Evolutionary conservation across 2,888 invertebrate species (phyloP), one percentile per base, ranked within the genome.

Genomic region (Sminthurinus aureus): DNA sequence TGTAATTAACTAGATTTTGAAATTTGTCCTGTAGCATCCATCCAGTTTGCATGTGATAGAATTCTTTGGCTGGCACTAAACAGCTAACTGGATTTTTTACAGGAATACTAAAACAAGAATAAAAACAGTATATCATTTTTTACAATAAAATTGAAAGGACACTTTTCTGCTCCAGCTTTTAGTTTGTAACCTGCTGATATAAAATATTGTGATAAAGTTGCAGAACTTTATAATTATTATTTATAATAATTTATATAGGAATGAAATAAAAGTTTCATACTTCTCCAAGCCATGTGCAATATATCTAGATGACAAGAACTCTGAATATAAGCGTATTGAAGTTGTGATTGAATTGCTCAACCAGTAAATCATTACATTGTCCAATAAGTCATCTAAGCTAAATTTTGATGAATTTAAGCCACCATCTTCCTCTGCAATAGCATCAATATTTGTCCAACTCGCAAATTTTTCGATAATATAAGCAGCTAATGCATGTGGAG

Each of bases 1-100:
- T 94, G 88, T 93, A 93, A 77, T 94, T 94, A 6, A 95, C 91
- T 78, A 96, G 90, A 90, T 96, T 94, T 18, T 89, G 90, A 90
- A 91, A 96, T 88, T 93, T 93, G 0, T 92, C 90, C 73, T 91
- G 90, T 6, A 96, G 89, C 3, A 94, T 89, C 24, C 90, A 91
- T 87, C 94, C 93, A 0, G 95, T 92, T 15, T 91, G 90, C 85
- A 92, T 93, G 0, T 90, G 71, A 66, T 79, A 83, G 0, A 8
- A 22, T 26, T 0, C 96, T 24, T 87, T 97, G 96, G 87, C 95
- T 88, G 8, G 93, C 94, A 92, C 92, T 0, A 95, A 94, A 89
- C 95, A 94, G 79, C 93, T 96, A 0, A 93, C 93, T 8, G 96
- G 96, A 0, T 95, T 94, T 0, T 89, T 88, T 0, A 94, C 92